A percentile compares a stretch with the other conserved stretches of the same genome.
These are phyloP conservation scores for Tethea ocularis DNA, from an alignment of 2,888 invertebrate species.

Conservation along the genomic window DNA sequence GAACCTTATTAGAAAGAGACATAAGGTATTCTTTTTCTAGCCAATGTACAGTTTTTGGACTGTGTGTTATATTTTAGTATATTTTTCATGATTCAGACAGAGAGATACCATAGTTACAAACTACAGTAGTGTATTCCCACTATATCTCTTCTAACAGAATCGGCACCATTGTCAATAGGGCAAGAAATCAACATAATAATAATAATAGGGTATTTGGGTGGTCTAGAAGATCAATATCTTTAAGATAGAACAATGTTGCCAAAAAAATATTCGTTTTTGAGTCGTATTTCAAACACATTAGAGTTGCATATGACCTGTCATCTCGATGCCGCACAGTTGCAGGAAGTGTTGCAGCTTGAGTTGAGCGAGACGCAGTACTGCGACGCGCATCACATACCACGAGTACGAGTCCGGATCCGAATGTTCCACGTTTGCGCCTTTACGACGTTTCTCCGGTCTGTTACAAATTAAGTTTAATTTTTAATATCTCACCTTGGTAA, in stretches of 20 bases:
- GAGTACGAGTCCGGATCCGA: conserved; percentile 97
- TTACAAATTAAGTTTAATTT: conserved; percentile 1
- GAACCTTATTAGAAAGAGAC: neutral
- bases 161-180: too few relatives aligned
- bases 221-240: too few relatives aligned
- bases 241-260: too few relatives aligned
- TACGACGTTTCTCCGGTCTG: conserved; percentile 67
- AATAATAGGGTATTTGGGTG: too few relatives aligned
- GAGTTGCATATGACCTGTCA: conserved; percentile 85
- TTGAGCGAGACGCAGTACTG: conserved; percentile 93
- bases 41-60: too few relatives aligned
- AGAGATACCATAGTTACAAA: too few relatives aligned
- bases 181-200: too few relatives aligned
- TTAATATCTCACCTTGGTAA: too few relatives aligned
- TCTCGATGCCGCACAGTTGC: conserved; percentile 93
- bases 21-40: neutral
- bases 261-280: neutral
- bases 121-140: too few relatives aligned
- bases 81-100: too few relatives aligned
- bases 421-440: conserved; percentile 91
- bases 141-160: too few relatives aligned
- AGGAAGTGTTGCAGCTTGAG: conserved; percentile 94
- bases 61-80: too few relatives aligned
- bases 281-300: neutral
- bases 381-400: conserved; percentile 96